A percentile compares a stretch with the other conserved stretches of the same genome.
Conservation (phyloP, 2,797 vertebrate genomes). For the Crocidura indochinensis region DNA sequence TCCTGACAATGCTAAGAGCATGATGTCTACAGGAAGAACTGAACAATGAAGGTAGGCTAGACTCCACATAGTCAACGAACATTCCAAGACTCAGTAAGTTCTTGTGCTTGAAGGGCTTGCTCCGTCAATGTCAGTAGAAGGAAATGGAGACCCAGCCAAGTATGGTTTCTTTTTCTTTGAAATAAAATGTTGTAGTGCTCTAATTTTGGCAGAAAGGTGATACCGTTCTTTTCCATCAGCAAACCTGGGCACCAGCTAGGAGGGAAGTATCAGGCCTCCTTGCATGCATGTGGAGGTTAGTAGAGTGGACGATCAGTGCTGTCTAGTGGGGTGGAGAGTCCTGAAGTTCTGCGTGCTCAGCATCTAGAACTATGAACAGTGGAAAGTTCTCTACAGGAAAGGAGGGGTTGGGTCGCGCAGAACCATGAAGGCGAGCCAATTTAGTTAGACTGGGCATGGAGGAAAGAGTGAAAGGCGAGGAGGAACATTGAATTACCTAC, state of each 20-base stretch:
- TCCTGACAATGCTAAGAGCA: neutral
- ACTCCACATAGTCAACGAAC: neutral
- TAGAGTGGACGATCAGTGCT: too few relatives aligned
- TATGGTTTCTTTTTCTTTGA: constrained; percentile 15
- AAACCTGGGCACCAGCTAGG: constrained; percentile 26
- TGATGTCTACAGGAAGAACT: neutral
- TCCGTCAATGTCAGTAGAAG: neutral
- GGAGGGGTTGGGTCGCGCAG: neutral
- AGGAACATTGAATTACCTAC: neutral
- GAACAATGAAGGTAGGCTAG: neutral
- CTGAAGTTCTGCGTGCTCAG: neutral
- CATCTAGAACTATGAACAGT: neutral
- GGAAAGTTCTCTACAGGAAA: neutral
- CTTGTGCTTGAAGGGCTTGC: neutral
- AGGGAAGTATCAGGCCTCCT: neutral
- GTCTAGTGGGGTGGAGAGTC: neutral
- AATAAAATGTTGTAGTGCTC: constrained; percentile 40
- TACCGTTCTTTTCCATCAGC: constrained; percentile 18
- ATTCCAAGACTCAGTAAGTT: neutral
- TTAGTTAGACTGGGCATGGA: neutral
- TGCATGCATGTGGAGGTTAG: neutral
- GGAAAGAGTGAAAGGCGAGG: neutral
- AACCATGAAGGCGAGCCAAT: neutral
- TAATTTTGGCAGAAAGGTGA: constrained; percentile 12
- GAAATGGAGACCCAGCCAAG: neutral